phyloP scores from a whole-genome alignment of 2,888 invertebrate species.

The Thera britannica region DNA sequence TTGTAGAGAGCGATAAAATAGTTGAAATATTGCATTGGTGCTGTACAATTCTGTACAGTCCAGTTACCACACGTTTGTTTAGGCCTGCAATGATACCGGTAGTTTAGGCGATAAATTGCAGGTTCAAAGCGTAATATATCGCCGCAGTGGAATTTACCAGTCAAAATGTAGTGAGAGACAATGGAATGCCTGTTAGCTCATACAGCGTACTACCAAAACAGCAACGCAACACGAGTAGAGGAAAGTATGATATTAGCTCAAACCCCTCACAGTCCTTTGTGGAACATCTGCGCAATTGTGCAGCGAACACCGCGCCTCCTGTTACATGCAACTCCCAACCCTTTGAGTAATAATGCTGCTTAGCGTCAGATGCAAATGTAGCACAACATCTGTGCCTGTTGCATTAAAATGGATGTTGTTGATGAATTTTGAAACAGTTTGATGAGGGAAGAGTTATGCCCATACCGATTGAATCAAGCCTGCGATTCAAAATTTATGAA shows the following conservation, averaged over 20 bases:
- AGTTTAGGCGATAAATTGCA: slow-evolving; percentile 64
- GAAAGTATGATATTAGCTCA: slow-evolving; percentile 51
- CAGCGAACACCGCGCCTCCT: slow-evolving; percentile 54
- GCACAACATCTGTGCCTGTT: slow-evolving; percentile 19
- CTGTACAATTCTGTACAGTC: slow-evolving; percentile 32
- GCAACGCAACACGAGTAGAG: slow-evolving; percentile 47
- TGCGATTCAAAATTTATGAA: slow-evolving; percentile 3
- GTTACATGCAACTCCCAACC: slow-evolving; percentile 65
- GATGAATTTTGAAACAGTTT: slow-evolving; percentile 14
- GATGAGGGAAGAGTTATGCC: no score
- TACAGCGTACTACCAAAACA: slow-evolving; percentile 46
- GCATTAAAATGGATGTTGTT: slow-evolving; percentile 19
- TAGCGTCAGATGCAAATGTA: slow-evolving; percentile 51
- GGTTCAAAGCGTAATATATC: slow-evolving; percentile 63
- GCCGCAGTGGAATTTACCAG: slow-evolving; percentile 57
- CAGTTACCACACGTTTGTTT: slow-evolving; percentile 66
- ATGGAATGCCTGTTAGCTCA: slow-evolving; percentile 47
- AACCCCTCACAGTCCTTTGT: slow-evolving; percentile 56
- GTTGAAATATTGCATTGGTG: slow-evolving; percentile 15
- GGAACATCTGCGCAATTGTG: slow-evolving; percentile 65
- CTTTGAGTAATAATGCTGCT: slow-evolving; percentile 58
- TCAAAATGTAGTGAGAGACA: slow-evolving; percentile 52
- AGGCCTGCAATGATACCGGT: slow-evolving; percentile 64
- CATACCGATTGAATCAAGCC: no score
- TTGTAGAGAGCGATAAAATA: slow-evolving; percentile 23